phyloP scores from a whole-genome alignment of 2,888 invertebrate species.

The Scaptomyza flava region DNA sequence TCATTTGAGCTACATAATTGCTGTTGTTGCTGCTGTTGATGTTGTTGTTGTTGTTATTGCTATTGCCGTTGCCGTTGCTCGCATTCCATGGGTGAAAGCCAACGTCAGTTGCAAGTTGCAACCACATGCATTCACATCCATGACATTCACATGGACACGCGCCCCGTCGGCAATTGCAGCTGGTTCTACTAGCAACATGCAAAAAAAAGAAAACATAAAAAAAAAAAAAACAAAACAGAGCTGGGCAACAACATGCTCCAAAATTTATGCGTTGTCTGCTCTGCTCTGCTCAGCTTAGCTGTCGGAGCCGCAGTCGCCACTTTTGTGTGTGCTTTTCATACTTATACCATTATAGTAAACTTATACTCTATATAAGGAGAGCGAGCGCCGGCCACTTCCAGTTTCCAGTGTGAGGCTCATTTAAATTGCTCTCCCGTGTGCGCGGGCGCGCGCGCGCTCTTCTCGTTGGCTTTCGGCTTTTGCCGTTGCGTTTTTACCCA shows the following conservation, averaged over 20 bases:
- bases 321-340: conserved; percentile 15
- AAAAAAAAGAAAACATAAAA: conserved; percentile 28
- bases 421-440: conserved; percentile 15
- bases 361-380: conserved; percentile 17
- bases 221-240: conserved; percentile 1
- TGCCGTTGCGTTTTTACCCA: conserved; percentile 37
- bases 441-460: background rate
- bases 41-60: conserved; percentile 42
- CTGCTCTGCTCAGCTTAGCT: background rate
- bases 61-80: conserved; percentile 50
- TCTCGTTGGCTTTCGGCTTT: conserved; percentile 17
- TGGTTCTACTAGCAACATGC: conserved; percentile 52
- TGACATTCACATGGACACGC: conserved; percentile 62
- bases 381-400: conserved; percentile 30
- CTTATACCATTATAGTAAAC: background rate
- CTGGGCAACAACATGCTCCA: conserved; percentile 56
- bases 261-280: conserved; percentile 66
- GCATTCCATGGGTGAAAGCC: conserved; percentile 75
- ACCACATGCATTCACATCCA: conserved; percentile 55
- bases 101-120: conserved; percentile 1
- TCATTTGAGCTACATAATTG: conserved; percentile 67
- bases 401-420: conserved; percentile 24
- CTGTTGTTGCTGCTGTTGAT: too few relatives aligned
- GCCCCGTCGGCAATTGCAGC: conserved; percentile 56
- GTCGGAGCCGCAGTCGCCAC: conserved; percentile 25